Base-by-base conservation (phyloP, 1,140 invertebrate species). In the Magallana angulata region DNA sequence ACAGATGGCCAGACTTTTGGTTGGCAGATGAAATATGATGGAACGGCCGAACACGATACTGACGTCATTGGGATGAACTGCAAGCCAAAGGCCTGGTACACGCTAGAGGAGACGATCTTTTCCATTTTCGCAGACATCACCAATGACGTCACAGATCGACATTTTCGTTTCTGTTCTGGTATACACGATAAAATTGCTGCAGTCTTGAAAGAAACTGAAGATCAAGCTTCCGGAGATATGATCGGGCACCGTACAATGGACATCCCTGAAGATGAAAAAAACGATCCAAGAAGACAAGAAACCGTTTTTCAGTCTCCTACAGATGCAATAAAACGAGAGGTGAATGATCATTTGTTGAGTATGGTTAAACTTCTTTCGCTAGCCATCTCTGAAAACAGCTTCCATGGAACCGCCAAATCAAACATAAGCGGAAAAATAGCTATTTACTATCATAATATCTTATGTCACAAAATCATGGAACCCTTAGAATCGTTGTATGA, bases 51-150 rank as follows among this genome's bases (percentile, higher is more conserved):
- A 6, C 62, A 59, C 18, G 82, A 85, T 14, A 89, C 86, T 14
- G 84, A 89, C 59, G 82, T 89, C 57, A 62, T 85, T 9, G 85
- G 84, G 36, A 58, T 84, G 30, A 62, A 64, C 14, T 57, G 60
- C 18, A 88, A 83, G 48, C 89, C 89, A 85, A 64, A 64, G 48
- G 83, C 85, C 68, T 90, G 89, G 89, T 56, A 68, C 30, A 88
- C 87, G 0, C 14, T 90, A 48, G 87, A 87, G n/a, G 71, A 90
- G 24, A 82, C 83, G 18, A 85, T 90, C 9, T 83, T 62, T 8
- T 57, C 48, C n/a, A 56, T 88, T 18, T 24, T 89, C 8, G 59
- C 60, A 30, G 85, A 89, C 16, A 36, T 57, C 18, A 85, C 14
- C 12, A 76, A n/a, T 85, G 64, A 9, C 12, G 81, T 24, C 18